Conservation (phyloP, 2,797 vertebrate genomes). For the Todus mexicanus region DNA sequence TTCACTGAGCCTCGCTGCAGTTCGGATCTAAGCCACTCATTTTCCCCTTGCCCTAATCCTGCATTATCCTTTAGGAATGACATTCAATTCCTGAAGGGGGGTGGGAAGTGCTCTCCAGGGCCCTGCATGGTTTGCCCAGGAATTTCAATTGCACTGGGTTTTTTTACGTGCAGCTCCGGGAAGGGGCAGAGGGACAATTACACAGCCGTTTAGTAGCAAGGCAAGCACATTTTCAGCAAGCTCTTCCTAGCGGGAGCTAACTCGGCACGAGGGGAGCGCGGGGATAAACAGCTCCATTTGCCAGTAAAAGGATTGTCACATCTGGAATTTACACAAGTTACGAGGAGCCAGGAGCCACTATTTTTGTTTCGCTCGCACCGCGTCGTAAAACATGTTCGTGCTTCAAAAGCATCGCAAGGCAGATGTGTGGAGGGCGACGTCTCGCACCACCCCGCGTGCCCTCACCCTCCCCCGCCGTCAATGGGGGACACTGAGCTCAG, state of each 20-base stretch:
- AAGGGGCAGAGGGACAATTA: slow-evolving; percentile 31
- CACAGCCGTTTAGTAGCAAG: neutral
- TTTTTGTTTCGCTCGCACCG: neutral
- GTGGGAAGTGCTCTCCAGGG: slow-evolving; percentile 20
- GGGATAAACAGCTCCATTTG: slow-evolving; percentile 18
- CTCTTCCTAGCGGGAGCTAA: slow-evolving; percentile 41
- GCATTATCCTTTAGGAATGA: slow-evolving; percentile 50
- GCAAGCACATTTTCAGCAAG: slow-evolving; percentile 13
- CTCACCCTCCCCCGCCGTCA: neutral
- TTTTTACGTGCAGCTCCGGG: neutral
- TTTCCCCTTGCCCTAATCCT: slow-evolving; percentile 56
- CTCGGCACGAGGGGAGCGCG: neutral
- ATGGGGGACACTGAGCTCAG: fast-evolving
- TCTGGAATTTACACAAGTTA: slow-evolving; percentile 58
- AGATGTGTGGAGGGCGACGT: neutral
- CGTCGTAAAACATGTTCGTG: slow-evolving; percentile 18
- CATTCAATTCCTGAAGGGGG: slow-evolving; percentile 20
- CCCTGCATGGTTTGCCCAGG: slow-evolving; percentile 34
- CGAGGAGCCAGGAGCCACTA: slow-evolving; percentile 37
- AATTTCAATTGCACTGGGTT: slow-evolving; percentile 44
- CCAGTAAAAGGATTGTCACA: slow-evolving; percentile 42
- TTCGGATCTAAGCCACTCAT: slow-evolving; percentile 40
- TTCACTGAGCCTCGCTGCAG: neutral
- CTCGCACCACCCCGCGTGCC: neutral
- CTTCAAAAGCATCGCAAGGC: neutral